Base-by-base conservation (phyloP, 2,888 invertebrate genomes). In the Tricholauxania praeusta region DNA sequence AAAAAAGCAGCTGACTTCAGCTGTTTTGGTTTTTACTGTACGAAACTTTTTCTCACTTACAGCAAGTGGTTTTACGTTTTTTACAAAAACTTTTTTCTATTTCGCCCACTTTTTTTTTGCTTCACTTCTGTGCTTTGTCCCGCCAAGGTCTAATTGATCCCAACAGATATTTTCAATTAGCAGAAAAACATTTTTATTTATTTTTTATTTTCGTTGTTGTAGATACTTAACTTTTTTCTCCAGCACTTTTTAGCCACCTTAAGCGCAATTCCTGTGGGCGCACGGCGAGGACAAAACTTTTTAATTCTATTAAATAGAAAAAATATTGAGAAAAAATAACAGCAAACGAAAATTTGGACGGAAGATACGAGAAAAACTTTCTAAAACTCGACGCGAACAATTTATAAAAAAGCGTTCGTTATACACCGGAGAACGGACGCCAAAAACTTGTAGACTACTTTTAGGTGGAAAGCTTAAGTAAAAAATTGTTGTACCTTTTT, bases 81-180 rank as follows among this genome's bases (percentile, higher is more conserved):
- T 79, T 77, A 77, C 78, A 77, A 75, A 62, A 76, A 74, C 76
- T 57, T 52, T 39, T 51, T 32, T 47, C 66, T 51, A 47, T 63
- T 59, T 39, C 51, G 70, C 39, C 48, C 19, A 51, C 47, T 15
- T 57, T 48, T 32, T 22, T 14, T 39, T 63, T 63, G 47, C 48
- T 65, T 15, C 19, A 14, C 67, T 71, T 53, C 39, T 39, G 10
- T 59, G 55, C 67, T 28, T 39, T 63, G 77, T 78, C 22, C 62
- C 79, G 76, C 73, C 72, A 72, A 74, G 79, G 79, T 81, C 85
- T 86, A 85, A 85, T 85, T 85, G 86, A 85, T 85, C 86, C 85
- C 85, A 82, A 85, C 86, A 85, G 84, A 86, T 85, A 85, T 85
- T 85, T 85, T 85, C 85, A 85, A 85, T 85, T 86, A 85, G 84